These are phyloP conservation scores for Podilymbus podiceps DNA, from an alignment of 2,113 vertebrate genomes.

Conservation along the genomic window DNA sequence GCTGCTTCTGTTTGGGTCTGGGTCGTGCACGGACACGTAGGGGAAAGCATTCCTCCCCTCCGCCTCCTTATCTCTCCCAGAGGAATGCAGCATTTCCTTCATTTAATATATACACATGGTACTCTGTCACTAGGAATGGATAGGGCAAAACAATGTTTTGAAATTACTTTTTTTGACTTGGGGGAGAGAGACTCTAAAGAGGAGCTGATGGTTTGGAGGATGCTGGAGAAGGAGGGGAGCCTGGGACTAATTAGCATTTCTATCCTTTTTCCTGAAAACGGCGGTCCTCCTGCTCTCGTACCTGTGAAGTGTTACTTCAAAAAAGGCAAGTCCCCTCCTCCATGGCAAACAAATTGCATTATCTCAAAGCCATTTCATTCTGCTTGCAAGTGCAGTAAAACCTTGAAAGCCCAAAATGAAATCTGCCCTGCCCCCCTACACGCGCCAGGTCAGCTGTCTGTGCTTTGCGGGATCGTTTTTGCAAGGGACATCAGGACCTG, in stretches of 20 bases:
- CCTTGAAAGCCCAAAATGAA: not conserved
- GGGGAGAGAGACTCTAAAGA: not conserved
- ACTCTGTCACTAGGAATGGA: not conserved
- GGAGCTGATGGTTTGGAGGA: not conserved
- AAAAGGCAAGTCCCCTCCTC: not conserved
- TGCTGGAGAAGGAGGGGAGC: not conserved
- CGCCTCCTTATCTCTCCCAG: not conserved
- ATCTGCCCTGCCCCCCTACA: not conserved
- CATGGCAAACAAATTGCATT: not conserved
- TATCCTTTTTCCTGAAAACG: not conserved
- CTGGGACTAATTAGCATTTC: not conserved
- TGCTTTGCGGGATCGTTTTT: not conserved
- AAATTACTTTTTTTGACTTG: not conserved
- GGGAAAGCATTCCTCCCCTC: not conserved
- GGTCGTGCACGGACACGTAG: not conserved
- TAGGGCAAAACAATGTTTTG: not conserved
- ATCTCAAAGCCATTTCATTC: not conserved
- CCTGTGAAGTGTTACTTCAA: not conserved
- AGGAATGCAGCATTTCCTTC: not conserved
- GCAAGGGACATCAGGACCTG: not conserved
- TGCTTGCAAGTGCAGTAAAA: not conserved
- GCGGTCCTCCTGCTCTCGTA: not conserved
- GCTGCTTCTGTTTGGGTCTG: not conserved
- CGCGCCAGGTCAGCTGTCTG: fast-evolving
- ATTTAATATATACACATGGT: fast-evolving